These are phyloP conservation scores for Sitta europaea DNA, from an alignment of 2,113 vertebrate genomes.

Conservation along the genomic window DNA sequence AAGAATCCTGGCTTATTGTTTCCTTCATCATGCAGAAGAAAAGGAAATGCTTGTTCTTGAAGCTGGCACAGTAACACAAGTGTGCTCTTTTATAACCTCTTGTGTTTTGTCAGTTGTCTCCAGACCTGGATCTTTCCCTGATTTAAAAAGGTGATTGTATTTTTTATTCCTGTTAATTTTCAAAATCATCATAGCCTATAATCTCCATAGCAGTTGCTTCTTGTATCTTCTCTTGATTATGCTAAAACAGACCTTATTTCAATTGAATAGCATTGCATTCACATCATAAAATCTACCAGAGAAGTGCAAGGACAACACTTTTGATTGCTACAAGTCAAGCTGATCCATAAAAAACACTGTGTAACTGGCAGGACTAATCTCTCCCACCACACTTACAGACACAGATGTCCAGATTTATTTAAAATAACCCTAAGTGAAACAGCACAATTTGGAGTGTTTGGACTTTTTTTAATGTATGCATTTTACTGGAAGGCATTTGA, in stretches of 20 bases:
- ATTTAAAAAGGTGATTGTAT: not conserved
- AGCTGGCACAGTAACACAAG: not conserved
- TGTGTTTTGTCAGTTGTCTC: not conserved
- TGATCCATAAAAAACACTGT: not conserved
- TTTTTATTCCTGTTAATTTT: not conserved
- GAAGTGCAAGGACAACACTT: not conserved
- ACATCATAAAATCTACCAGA: not conserved
- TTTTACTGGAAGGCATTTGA: not conserved
- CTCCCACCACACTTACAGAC: not conserved
- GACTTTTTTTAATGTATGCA: not conserved
- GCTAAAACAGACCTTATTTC: not conserved
- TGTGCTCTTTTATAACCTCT: not conserved
- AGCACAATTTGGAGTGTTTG: not conserved
- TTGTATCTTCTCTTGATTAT: not conserved
- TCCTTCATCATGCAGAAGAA: not conserved
- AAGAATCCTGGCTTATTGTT: not conserved
- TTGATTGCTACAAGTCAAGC: not conserved
- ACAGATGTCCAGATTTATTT: slow-evolving; percentile 35
- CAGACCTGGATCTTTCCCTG: not conserved
- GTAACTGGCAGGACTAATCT: slow-evolving; percentile 7
- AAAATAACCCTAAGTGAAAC: not conserved
- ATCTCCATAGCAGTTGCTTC: not conserved
- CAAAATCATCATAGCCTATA: not conserved
- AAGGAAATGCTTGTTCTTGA: not conserved
- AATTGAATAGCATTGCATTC: not conserved